phyloP scores from a whole-genome alignment of 35 echinoderm and acorn worm species.

The Lytechinus variegatus region DNA sequence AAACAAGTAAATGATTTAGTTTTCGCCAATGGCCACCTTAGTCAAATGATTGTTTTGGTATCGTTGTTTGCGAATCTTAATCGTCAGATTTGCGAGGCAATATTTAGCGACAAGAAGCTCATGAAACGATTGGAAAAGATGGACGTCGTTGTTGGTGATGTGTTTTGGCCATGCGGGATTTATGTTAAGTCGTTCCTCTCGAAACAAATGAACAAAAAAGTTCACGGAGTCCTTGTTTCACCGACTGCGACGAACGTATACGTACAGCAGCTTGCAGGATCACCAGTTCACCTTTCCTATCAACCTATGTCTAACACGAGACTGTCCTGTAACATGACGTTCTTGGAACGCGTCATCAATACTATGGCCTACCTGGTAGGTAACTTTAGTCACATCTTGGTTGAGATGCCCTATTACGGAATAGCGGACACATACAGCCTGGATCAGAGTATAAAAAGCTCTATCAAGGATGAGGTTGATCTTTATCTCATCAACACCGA shows the following conservation, averaged over 20 bases:
- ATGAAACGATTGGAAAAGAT: constrained; percentile 24
- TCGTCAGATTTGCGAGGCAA: not conserved
- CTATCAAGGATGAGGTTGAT: not conserved
- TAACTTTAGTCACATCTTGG: not conserved
- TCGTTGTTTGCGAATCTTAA: not conserved
- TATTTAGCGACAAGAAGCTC: not conserved
- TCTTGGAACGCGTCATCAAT: constrained; percentile 9
- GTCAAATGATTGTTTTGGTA: not conserved
- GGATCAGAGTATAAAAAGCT: not conserved
- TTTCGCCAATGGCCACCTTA: no score
- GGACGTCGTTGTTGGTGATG: not conserved
- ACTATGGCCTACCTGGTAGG: not conserved
- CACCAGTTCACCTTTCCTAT: not conserved
- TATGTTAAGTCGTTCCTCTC: not conserved
- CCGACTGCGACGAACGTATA: no score
- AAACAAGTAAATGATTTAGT: no score
- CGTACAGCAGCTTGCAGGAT: not conserved
- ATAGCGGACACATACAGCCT: not conserved
- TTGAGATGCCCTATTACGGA: not conserved
- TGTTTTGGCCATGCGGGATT: not conserved
- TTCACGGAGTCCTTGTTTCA: no score
- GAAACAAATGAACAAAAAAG: not conserved
- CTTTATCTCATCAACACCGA: constrained; percentile 35
- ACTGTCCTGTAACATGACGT: not conserved
- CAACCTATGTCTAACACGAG: not conserved